Percentiles rank a stretch among this genome's conserved stretches.
Conservation (phyloP, 2,113 vertebrate genomes). For the Brevimyrus niger region DNA sequence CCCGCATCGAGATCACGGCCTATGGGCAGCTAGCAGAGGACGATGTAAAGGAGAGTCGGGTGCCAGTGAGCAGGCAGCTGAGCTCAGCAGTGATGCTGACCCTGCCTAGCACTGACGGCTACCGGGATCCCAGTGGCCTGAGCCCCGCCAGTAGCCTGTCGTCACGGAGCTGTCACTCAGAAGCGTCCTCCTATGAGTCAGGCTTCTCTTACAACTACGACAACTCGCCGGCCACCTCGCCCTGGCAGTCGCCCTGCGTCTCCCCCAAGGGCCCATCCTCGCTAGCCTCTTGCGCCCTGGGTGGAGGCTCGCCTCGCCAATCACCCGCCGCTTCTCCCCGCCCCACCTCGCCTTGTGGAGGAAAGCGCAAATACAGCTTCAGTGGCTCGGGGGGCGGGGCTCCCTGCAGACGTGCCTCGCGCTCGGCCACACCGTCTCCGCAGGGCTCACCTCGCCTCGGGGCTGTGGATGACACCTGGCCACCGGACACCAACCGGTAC, state of each 20-base stretch:
- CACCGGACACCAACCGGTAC: conserved; percentile 84
- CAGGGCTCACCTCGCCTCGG: conserved; percentile 80
- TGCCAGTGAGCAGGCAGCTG: conserved; percentile 64
- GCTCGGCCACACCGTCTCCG: conserved; percentile 75
- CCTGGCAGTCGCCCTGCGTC: conserved; percentile 93
- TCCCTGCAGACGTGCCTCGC: conserved; percentile 68
- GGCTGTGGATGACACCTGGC: conserved; percentile 80
- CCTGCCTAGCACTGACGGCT: conserved; percentile 80
- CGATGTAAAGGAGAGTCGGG: conserved; percentile 67
- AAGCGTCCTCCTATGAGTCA: conserved; percentile 91
- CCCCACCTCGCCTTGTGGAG: conserved; percentile 72
- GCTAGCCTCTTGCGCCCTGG: conserved; percentile 72
- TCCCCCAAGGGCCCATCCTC: conserved; percentile 80
- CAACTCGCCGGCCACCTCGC: conserved; percentile 87
- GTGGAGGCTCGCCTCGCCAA: conserved; percentile 74
- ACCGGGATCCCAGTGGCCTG: conserved; percentile 86
- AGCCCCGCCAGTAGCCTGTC: conserved; percentile 93
- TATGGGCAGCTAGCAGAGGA: conserved; percentile 82
- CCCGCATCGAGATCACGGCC: conserved; percentile 88
- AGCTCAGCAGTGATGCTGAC: conserved; percentile 82
- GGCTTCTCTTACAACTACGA: conserved; percentile 83
- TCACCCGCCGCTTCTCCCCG: conserved; percentile 83
- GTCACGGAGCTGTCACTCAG: conserved; percentile 92
- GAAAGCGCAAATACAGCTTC: conserved; percentile 86
- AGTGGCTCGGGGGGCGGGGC: conserved; percentile 64